Conservation (phyloP, 2,797 vertebrate genomes). For the Syndactyla subalaris region DNA sequence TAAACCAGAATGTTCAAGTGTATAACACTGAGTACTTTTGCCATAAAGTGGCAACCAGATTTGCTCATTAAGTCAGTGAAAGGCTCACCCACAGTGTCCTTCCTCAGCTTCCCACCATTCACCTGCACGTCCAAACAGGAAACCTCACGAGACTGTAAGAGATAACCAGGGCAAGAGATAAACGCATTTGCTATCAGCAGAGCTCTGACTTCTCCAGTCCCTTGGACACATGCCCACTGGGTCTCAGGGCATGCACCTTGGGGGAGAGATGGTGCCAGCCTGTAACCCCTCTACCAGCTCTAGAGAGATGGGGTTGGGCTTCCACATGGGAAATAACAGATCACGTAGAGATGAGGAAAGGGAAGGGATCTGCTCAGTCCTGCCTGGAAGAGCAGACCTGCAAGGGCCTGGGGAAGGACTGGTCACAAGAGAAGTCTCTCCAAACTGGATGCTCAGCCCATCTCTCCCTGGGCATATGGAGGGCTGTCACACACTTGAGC, state of each 20-base stretch:
- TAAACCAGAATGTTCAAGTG: not conserved
- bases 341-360: not conserved
- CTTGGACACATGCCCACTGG: fast-evolving
- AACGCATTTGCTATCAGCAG: fast-evolving
- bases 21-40: not conserved
- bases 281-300: fast-evolving
- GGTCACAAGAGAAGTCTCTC: not conserved
- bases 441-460: not conserved
- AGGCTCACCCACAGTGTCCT: slow-evolving; percentile 40
- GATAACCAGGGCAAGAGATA: not conserved
- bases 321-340: not conserved
- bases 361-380: not conserved
- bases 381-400: fast-evolving
- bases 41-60: not conserved
- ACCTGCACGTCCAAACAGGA: slow-evolving; percentile 74
- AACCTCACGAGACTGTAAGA: slow-evolving; percentile 77
- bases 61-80: fast-evolving
- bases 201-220: not conserved
- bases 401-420: not conserved
- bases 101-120: slow-evolving; percentile 21
- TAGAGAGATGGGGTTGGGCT: not conserved
- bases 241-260: fast-evolving
- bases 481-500: not conserved
- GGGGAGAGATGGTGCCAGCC: not conserved
- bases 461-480: fast-evolving